These are phyloP conservation scores for Acrossocheilus fasciatus DNA, from an alignment of 2,797 vertebrate species.

Conservation along the genomic window DNA sequence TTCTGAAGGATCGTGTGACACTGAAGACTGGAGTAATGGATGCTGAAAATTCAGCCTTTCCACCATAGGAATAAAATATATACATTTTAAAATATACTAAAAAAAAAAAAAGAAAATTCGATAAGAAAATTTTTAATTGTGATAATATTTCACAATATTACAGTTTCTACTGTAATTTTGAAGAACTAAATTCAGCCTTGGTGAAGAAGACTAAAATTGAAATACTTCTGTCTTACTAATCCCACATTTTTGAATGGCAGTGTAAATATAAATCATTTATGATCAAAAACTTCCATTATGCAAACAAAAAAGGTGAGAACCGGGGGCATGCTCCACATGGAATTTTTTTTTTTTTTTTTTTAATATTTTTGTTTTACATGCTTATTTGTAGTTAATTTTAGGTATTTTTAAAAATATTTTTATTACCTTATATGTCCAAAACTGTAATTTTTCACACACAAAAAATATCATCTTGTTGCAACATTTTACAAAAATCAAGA, in stretches of 20 bases:
- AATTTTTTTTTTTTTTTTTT: too few relatives aligned
- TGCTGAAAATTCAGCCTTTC: background rate
- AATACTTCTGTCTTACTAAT: background rate
- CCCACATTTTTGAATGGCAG: background rate
- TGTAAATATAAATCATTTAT: background rate
- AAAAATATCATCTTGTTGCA: too few relatives aligned
- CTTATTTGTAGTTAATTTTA: too few relatives aligned
- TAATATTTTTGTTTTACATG: too few relatives aligned
- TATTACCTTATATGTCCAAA: too few relatives aligned
- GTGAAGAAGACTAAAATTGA: background rate
- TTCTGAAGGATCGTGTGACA: background rate
- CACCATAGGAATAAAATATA: background rate
- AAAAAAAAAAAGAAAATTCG: too few relatives aligned
- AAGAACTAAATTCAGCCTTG: background rate
- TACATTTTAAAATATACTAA: background rate
- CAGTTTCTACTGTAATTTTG: background rate
- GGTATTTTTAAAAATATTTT: too few relatives aligned
- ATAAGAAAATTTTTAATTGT: background rate
- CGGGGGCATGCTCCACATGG: too few relatives aligned
- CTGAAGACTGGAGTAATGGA: background rate
- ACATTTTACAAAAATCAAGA: too few relatives aligned
- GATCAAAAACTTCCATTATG: background rate
- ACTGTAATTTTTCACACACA: too few relatives aligned
- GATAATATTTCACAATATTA: background rate
- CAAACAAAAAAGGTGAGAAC: too few relatives aligned